phyloP scores from a whole-genome alignment of 2,797 vertebrate genomes.

The Spondyliosoma cantharus region DNA sequence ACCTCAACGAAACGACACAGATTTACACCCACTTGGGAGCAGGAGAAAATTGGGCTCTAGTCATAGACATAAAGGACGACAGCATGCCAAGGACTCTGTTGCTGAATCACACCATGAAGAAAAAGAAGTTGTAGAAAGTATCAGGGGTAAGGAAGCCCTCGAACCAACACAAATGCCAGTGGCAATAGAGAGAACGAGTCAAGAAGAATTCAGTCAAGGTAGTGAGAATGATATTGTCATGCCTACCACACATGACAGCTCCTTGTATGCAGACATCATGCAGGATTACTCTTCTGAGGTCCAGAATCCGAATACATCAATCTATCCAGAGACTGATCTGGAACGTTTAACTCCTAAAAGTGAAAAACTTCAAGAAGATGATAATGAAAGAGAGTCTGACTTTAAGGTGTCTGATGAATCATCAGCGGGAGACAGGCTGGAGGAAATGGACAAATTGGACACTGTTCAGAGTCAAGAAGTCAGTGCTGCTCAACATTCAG shows the following conservation, averaged over 20 bases:
- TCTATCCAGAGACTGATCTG: background rate
- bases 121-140: background rate
- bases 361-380: background rate
- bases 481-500: background rate
- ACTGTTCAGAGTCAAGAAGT: background rate
- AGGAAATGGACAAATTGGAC: too few relatives aligned
- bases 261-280: too few relatives aligned
- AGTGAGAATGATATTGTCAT: too few relatives aligned
- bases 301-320: background rate
- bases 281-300: background rate
- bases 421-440: too few relatives aligned
- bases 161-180: background rate
- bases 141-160: background rate
- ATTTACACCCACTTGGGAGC: background rate
- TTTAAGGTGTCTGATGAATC: background rate
- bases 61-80: constrained; percentile 41
- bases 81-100: constrained; percentile 4
- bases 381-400: background rate
- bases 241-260: too few relatives aligned
- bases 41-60: constrained; percentile 59
- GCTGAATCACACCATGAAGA: constrained; percentile 18
- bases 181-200: background rate
- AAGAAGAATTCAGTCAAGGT: too few relatives aligned
- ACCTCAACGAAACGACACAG: too few relatives aligned
- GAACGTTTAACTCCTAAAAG: constrained; percentile 13